Percentiles rank a stretch among this genome's conserved stretches.
Conservation (phyloP, 1,140 invertebrate species). For the Lucilia cuprina region DNA sequence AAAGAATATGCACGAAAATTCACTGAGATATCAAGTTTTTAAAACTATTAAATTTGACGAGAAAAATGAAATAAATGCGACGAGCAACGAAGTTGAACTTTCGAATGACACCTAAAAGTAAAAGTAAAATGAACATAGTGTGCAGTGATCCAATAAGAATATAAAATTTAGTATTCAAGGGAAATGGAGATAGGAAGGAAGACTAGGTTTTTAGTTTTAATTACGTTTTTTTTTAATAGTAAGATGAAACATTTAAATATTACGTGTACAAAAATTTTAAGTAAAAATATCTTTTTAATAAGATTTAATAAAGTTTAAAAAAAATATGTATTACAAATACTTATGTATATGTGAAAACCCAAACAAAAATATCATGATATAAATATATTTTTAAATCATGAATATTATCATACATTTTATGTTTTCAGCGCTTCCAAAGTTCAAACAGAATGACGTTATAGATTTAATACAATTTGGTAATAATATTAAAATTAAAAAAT, state of each 20-base stretch:
- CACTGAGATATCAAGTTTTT: constrained; percentile 9
- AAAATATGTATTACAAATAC: background rate
- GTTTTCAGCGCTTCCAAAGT: no score
- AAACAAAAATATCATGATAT: no score
- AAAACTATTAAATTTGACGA: background rate
- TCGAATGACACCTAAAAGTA: background rate
- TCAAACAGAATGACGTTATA: no score
- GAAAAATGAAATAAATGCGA: background rate
- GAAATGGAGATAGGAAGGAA: background rate
- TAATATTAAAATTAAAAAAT: no score
- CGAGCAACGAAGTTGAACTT: background rate
- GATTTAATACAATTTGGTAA: no score
- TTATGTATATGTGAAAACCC: no score
- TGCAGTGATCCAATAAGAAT: no score
- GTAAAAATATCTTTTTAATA: background rate
- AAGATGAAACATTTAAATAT: background rate
- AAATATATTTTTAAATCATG: no score
- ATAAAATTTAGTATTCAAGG: no score
- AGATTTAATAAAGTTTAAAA: background rate
- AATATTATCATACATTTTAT: no score
- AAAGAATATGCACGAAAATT: background rate
- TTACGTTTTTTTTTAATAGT: background rate
- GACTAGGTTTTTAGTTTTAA: background rate
- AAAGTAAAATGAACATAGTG: background rate
- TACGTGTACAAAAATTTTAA: background rate